Base-by-base conservation (phyloP, 1,140 invertebrate species). In the Frieseomelitta varia region DNA sequence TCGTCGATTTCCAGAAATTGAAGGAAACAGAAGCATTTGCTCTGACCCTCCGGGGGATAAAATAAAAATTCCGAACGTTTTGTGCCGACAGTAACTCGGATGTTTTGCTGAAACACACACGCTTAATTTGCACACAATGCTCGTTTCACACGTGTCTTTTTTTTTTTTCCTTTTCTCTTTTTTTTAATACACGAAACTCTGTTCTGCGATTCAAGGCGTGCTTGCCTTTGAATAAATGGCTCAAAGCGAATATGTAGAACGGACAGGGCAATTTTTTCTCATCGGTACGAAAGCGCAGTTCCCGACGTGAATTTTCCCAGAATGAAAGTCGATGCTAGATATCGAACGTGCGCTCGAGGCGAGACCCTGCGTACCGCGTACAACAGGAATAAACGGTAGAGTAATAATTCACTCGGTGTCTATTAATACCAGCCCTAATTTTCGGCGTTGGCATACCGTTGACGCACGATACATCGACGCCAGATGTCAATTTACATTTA, bases 401-500 rank as follows among this genome's bases (percentile, higher is more conserved):
- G 79, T 63, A 73, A 63, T 73, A 81, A 75, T 55, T 75, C 68
- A 34, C 39, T n/a, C 1, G 0, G 15, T 27, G 61, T 74, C 51
- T 79, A 72, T 84, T 84, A 84, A 84, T 65, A 71, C 55, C 55
- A 63, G 55, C 39, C 67, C 56, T 69, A 71, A 79, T 84, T 84
- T 79, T 84, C 81, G 47, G 17, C 2, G 47, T 8, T 63, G 47
- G 21, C 27, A 67, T 84, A 63, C 34, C 81, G 81, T 84, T 84
- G 81, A 79, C 76, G 65, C 56, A 79, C 47, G 55, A 72, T 78
- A 61, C 67, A 84, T 82, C 53, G 24, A 10, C n/a, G 51, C 63
- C 81, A 77, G 55, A 76, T 69, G 81, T 39, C 73, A 69, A 83
- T 83, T 83, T 83, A 83, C 81, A 77, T 83, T 77, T 77, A 69